Conservation (phyloP, 2,797 vertebrate genomes). For the Gallinago solitaria region DNA sequence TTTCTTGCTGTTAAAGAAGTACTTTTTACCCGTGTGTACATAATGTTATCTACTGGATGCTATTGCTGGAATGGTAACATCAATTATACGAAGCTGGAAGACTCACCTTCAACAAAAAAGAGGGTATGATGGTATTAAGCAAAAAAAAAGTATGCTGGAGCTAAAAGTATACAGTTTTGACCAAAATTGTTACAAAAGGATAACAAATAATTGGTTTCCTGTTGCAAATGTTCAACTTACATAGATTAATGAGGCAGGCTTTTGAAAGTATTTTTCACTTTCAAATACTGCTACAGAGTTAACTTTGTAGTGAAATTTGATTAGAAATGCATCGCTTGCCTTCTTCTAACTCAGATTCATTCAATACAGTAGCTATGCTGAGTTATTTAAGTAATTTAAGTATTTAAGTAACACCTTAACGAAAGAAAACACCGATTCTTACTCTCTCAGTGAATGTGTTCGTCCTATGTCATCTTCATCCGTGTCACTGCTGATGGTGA, state of each 20-base stretch:
- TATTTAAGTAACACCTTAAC: neutral
- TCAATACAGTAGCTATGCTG: no score
- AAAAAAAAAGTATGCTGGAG: neutral
- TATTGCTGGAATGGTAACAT: neutral
- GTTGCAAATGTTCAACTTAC: neutral
- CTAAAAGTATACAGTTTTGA: neutral
- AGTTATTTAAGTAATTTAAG: no score
- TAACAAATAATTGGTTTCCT: neutral
- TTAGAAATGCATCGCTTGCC: rapidly evolving
- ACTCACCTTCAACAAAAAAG: neutral
- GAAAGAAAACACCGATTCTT: constrained; percentile 42
- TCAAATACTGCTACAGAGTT: neutral
- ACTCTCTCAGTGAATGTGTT: constrained; percentile 88
- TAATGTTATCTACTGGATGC: neutral
- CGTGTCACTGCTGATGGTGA: constrained; percentile 96
- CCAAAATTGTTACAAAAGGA: neutral
- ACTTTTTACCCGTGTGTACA: neutral
- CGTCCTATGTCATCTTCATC: constrained; percentile 85
- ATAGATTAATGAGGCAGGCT: rapidly evolving
- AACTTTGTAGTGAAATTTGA: neutral
- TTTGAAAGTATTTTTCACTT: neutral
- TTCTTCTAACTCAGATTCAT: neutral
- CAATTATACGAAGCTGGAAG: neutral
- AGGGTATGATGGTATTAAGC: neutral
- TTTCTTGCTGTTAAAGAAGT: neutral